Evolutionary conservation across 64 coral and sea anemone species (phyloP).

Genomic region (Montipora efflorescens): DNA sequence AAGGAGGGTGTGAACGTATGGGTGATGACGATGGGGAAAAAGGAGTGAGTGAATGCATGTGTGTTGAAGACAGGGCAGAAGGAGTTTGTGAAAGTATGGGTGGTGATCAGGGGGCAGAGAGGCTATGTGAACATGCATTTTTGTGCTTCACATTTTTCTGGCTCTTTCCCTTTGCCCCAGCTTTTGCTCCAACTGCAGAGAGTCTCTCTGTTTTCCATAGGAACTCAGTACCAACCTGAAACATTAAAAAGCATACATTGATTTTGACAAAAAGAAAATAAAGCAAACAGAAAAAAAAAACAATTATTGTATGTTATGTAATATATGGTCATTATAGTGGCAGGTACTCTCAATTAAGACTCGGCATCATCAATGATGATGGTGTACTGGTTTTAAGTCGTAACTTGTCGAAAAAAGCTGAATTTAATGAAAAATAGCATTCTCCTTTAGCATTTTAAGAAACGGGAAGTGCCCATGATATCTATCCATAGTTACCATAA

Average conservation of each 20-base stretch:
- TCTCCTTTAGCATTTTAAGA: slow-evolving; percentile 35
- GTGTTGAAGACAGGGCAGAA: background rate
- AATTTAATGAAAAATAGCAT: slow-evolving; percentile 37
- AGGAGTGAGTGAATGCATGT: background rate
- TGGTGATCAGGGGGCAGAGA: background rate
- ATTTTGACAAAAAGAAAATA: slow-evolving; percentile 37
- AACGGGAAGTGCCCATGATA: slow-evolving; percentile 18
- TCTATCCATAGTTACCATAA: slow-evolving; percentile 21
- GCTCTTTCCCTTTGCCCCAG: background rate
- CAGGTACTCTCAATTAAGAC: background rate
- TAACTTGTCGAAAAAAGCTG: slow-evolving; percentile 29
- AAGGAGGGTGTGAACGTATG: background rate
- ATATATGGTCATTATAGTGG: slow-evolving; percentile 26
- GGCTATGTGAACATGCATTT: background rate
- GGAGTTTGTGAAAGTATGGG: background rate
- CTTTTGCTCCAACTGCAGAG: slow-evolving; percentile 25
- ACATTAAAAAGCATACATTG: slow-evolving; percentile 27
- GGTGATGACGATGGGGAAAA: background rate
- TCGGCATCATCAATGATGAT: background rate
- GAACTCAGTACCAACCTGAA: slow-evolving; percentile 34
- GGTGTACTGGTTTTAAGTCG: background rate
- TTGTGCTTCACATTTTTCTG: background rate
- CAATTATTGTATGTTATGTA: slow-evolving; percentile 26
- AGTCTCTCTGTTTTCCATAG: slow-evolving; percentile 27
- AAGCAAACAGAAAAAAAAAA: slow-evolving; percentile 14